Base-by-base conservation (phyloP, 2,888 invertebrate genomes). In the Macaria notata region DNA sequence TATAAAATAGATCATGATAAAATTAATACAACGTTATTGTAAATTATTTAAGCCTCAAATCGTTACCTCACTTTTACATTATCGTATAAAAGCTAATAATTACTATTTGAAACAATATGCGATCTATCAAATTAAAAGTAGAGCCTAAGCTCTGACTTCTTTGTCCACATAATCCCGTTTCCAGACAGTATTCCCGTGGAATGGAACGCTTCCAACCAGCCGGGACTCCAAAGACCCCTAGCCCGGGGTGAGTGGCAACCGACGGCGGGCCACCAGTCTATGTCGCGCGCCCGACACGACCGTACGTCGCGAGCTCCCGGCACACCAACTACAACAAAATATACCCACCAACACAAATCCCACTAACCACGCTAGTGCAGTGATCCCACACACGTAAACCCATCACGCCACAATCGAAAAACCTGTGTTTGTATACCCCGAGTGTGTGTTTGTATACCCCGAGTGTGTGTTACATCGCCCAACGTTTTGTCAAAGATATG, bases 171-270 rank as follows among this genome's bases (percentile, higher is more conserved):
- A 44, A 60, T 58, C 4, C 33, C 33, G 33, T 6, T 36, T 4
- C 55, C 38, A 45, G 45, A 50, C 41, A 47, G 48, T 49, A 57
- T 50, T 50, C 38, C 65, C 76, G 79, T 82, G 68, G 62, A 88
- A 87, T 73, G 89, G 80, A 86, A 82, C 84, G 84, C 59, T 63
- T 67, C 64, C 70, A 61, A 73, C 83, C 87, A 83, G 86, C 88
- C 84, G 86, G 86, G 85, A 79, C 78, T 59, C 82, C 77, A 78
- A 45, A 54, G 67, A 73, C 79, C 82, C 83, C 81, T 84, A 80
- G 82, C 83, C 87, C 84, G 79, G 87, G 86, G 79, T 82, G 75
- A 75, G 71, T 76, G 75, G 71, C 70, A 67, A 66, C 8, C 31
- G 42, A 43, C 49, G 53, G 48, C 47, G 70, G 70, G 73, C 74